A percentile compares a stretch with the other conserved stretches of the same genome.
Conservation (phyloP, 2,888 invertebrate genomes). For the Nesidiocoris tenuis region DNA sequence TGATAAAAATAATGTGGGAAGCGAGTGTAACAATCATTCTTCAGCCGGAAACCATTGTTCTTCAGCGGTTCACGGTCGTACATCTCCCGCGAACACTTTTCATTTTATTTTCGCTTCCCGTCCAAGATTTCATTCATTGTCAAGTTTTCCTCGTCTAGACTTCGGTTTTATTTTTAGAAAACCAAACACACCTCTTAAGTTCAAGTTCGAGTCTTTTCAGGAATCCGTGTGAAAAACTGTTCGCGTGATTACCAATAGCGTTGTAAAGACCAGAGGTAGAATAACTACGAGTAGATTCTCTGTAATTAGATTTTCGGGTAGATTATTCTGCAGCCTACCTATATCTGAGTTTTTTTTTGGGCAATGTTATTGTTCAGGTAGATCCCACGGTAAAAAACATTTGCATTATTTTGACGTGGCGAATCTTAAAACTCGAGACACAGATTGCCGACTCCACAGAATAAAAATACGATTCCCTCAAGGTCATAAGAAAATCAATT, state of each 20-base stretch:
- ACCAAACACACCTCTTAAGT: not conserved
- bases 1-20: not conserved
- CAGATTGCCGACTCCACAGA: too few relatives aligned
- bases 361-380: too few relatives aligned
- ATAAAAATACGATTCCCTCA: too few relatives aligned
- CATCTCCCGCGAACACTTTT: not conserved
- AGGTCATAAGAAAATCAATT: too few relatives aligned
- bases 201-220: not conserved
- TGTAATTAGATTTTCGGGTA: too few relatives aligned
- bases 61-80: not conserved
- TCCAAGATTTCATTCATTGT: not conserved
- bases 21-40: not conserved
- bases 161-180: not conserved
- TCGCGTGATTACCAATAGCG: not conserved
- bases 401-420: too few relatives aligned
- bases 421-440: too few relatives aligned
- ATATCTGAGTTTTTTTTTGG: too few relatives aligned
- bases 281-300: too few relatives aligned
- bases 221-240: not conserved
- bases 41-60: not conserved
- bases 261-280: too few relatives aligned
- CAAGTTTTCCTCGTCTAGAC: not conserved
- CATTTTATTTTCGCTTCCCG: not conserved
- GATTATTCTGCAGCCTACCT: too few relatives aligned
- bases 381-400: too few relatives aligned